These are phyloP conservation scores for Carduelis carduelis DNA, from an alignment of 2,797 vertebrate species.

Conservation along the genomic window DNA sequence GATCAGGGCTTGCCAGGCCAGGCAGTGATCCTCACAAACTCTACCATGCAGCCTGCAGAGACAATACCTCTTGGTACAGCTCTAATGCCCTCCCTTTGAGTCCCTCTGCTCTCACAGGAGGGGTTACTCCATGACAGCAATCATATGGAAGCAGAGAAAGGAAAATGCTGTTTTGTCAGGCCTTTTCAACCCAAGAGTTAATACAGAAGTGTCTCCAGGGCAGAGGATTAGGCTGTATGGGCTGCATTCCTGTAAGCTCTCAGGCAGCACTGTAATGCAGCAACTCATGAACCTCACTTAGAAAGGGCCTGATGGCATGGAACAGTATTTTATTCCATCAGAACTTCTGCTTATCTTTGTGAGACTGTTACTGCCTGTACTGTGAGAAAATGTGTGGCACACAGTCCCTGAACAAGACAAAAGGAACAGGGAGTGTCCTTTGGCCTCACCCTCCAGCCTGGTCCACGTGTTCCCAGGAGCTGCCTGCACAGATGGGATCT, in stretches of 20 bases:
- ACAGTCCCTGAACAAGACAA: not conserved
- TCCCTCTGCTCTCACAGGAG: not conserved
- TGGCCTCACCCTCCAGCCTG: not conserved
- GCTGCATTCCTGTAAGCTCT: not conserved
- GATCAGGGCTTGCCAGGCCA: not conserved
- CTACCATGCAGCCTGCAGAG: rapidly evolving
- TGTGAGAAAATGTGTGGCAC: not conserved
- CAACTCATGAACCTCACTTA: not conserved
- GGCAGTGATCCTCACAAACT: not conserved
- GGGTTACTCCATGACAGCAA: not conserved
- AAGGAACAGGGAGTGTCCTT: not conserved
- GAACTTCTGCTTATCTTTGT: not conserved
- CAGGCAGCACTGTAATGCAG: not conserved
- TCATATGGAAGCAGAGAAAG: not conserved
- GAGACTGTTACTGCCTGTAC: not conserved
- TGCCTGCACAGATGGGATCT: not conserved
- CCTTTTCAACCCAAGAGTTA: not conserved
- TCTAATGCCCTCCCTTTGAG: not conserved
- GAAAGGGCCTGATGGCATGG: not conserved
- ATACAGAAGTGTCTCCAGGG: not conserved
- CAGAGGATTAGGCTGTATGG: not conserved
- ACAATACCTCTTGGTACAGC: not conserved
- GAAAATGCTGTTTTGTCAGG: not conserved
- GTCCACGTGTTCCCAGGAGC: not conserved
- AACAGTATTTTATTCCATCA: not conserved